Conservation (phyloP, 2,888 invertebrate species). For the Drosophila flavopinicola region DNA sequence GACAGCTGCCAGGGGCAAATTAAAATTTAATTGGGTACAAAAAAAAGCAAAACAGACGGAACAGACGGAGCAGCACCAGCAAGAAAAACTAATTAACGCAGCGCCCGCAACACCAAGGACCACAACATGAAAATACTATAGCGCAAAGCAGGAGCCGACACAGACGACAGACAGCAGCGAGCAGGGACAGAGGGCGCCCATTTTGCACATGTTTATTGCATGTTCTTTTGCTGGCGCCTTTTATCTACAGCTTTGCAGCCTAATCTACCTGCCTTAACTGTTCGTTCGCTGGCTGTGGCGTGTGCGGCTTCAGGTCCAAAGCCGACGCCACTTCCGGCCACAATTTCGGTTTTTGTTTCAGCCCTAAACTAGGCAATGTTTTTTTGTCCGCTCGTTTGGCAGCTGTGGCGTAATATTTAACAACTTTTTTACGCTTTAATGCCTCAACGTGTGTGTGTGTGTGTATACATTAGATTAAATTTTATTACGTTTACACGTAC, state of each 20-base stretch:
- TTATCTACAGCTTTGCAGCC: constrained; percentile 56
- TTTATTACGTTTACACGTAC: constrained; percentile 63
- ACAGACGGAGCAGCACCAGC: too few relatives aligned
- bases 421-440: constrained; percentile 33
- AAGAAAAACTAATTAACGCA: constrained; percentile 68
- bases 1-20: constrained; percentile 50
- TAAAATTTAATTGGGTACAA: constrained; percentile 56
- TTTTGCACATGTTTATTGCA: constrained; percentile 69
- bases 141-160: constrained; percentile 25
- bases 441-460: constrained; percentile 2
- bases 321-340: constrained; percentile 64
- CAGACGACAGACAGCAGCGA: constrained; percentile 23
- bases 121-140: constrained; percentile 18
- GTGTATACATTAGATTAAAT: constrained; percentile 64
- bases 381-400: constrained; percentile 29
- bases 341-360: constrained; percentile 56
- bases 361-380: constrained; percentile 66
- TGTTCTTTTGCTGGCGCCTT: constrained; percentile 52
- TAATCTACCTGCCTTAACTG: constrained; percentile 54
- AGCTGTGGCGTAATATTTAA: constrained; percentile 44
- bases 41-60: constrained; percentile 12
- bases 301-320: constrained; percentile 26
- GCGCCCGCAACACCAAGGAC: constrained; percentile 32
- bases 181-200: constrained; percentile 2
- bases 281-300: constrained; percentile 30